Evolutionary conservation across 2,797 vertebrate genomes (phyloP).

Genomic region (Pangasius krempfi): DNA sequence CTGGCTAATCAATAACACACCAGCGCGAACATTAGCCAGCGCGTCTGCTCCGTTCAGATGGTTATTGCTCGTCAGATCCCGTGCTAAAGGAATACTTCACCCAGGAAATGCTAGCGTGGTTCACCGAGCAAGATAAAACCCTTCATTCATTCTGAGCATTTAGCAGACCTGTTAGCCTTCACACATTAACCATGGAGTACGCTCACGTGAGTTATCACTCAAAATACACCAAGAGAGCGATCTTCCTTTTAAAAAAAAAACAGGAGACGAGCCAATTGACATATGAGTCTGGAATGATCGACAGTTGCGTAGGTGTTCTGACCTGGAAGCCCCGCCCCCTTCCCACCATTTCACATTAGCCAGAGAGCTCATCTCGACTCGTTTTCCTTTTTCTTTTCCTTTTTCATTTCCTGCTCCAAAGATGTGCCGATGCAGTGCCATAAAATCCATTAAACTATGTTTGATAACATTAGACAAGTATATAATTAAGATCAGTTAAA

Average conservation of each 20-base stretch:
- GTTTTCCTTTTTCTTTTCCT: not conserved
- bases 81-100: not conserved
- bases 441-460: too few relatives aligned
- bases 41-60: not conserved
- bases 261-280: not conserved
- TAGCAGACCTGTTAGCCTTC: not conserved
- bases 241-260: not conserved
- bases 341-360: not conserved
- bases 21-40: not conserved
- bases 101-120: not conserved
- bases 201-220: not conserved
- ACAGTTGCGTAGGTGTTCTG: not conserved
- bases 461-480: too few relatives aligned
- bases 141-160: not conserved
- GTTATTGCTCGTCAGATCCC: not conserved
- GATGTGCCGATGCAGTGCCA: too few relatives aligned
- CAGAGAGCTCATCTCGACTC: not conserved
- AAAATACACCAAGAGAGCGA: not conserved
- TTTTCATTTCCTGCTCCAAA: too few relatives aligned
- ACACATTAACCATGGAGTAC: not conserved
- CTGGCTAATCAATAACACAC: constrained; percentile 35
- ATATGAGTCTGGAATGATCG: not conserved
- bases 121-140: not conserved
- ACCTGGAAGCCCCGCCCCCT: not conserved
- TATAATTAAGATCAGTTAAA: too few relatives aligned